Evolutionary conservation across 2,113 vertebrate genomes (phyloP).

Genomic region (Hippocampus zosterae): DNA sequence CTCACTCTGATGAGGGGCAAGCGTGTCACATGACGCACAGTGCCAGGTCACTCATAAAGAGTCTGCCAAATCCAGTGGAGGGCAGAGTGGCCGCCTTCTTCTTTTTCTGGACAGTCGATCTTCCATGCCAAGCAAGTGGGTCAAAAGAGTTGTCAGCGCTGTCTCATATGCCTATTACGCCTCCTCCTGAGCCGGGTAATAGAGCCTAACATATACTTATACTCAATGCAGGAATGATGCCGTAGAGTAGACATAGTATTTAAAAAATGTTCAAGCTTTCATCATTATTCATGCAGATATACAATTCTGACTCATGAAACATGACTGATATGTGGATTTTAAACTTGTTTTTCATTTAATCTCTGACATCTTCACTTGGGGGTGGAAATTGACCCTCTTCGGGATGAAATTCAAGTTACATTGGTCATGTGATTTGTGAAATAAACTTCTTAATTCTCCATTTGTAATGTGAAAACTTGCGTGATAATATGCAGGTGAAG

Average conservation of each 20-base stretch:
- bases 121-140: conserved; percentile 60
- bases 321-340: background rate
- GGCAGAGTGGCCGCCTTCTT: conserved; percentile 46
- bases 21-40: conserved; percentile 59
- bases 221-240: conserved; percentile 4
- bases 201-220: conserved; percentile 24
- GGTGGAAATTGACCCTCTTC: no score
- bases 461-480: no score
- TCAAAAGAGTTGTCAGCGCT: conserved; percentile 45
- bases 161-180: conserved; percentile 72
- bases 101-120: conserved; percentile 40
- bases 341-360: background rate
- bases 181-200: conserved; percentile 73
- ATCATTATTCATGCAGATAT: background rate
- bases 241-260: background rate
- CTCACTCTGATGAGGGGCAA: conserved; percentile 29
- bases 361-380: no score
- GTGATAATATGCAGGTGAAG: no score
- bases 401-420: no score
- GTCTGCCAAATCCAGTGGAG: conserved; percentile 29
- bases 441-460: no score
- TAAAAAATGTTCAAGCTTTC: background rate
- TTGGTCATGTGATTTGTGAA: no score
- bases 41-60: conserved; percentile 58
- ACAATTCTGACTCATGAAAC: background rate